These are phyloP conservation scores for Andricus curvator DNA, from an alignment of 2,888 invertebrate species.

Conservation along the genomic window DNA sequence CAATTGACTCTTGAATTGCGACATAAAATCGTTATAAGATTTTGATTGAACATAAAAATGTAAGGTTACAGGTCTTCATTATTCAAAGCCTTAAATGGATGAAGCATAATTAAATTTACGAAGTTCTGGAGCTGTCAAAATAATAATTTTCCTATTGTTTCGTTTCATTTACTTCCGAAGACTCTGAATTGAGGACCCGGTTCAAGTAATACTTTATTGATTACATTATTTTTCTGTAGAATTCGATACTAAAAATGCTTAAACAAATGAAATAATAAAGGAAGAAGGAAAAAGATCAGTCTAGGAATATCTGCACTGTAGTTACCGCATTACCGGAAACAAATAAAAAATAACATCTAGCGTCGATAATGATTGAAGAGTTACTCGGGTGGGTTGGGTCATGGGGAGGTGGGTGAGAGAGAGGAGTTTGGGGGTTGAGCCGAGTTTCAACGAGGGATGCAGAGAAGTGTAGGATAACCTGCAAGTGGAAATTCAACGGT, in stretches of 20 bases:
- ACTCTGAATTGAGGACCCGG: no score
- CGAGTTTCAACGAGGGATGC: constrained; percentile 19
- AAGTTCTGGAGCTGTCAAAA: no score
- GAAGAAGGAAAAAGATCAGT: not conserved
- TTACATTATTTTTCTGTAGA: no score
- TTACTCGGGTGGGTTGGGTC: constrained; percentile 18
- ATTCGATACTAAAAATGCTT: no score
- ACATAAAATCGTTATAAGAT: constrained; percentile 3
- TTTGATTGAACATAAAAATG: constrained; percentile 27
- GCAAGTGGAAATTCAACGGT: constrained; percentile 19
- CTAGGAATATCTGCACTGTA: not conserved
- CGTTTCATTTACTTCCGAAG: no score
- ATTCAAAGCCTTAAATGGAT: not conserved
- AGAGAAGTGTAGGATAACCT: constrained; percentile 31
- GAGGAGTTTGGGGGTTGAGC: not conserved
- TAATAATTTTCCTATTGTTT: no score
- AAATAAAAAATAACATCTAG: not conserved
- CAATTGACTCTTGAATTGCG: not conserved
- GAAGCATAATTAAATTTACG: no score
- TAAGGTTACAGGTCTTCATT: constrained; percentile 2
- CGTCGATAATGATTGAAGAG: constrained; percentile 39
- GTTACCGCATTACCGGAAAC: constrained; percentile 1
- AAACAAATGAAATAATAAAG: no score
- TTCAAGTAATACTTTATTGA: no score
- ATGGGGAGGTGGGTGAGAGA: not conserved